Percentiles rank a stretch among this genome's conserved stretches.
These are phyloP conservation scores for Hirtodrosophila confusa DNA, from an alignment of 2,888 invertebrate genomes.

Conservation along the genomic window DNA sequence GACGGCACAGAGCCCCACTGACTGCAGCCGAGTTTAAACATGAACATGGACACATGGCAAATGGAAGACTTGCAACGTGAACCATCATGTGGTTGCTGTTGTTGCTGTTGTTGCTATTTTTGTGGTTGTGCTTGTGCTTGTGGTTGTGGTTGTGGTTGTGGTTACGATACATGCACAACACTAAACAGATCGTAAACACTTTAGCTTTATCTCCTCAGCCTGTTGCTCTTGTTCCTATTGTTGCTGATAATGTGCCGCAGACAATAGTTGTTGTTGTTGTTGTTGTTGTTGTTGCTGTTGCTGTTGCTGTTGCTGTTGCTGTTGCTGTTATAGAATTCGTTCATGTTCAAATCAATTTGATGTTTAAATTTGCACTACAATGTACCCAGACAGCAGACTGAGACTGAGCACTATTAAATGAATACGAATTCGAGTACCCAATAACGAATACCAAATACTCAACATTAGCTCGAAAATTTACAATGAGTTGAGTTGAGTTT, in stretches of 20 bases:
- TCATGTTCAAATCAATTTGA: slow-evolving; percentile 63
- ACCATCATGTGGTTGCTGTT: slow-evolving; percentile 11
- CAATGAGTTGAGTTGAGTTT: too few species aligned
- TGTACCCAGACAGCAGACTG: slow-evolving; percentile 21
- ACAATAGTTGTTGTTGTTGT: slow-evolving; percentile 60
- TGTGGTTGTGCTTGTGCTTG: slow-evolving; percentile 15
- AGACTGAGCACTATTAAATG: background rate
- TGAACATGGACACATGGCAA: slow-evolving; percentile 22
- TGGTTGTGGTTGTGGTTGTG: slow-evolving; percentile 2
- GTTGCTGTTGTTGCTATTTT: slow-evolving; percentile 4
- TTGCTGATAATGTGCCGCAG: slow-evolving; percentile 62
- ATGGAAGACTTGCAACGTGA: slow-evolving; percentile 34
- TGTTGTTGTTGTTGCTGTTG: slow-evolving; percentile 52
- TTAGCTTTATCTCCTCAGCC: slow-evolving; percentile 61
- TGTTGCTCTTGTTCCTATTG: slow-evolving; percentile 29
- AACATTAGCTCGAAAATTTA: background rate
- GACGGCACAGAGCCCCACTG: slow-evolving; percentile 51
- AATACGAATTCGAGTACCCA: slow-evolving; percentile 12
- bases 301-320: slow-evolving; percentile 33
- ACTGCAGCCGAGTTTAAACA: slow-evolving; percentile 42
- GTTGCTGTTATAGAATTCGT: slow-evolving; percentile 50
- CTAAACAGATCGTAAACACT: slow-evolving; percentile 77
- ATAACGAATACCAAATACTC: slow-evolving; percentile 20
- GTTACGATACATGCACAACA: slow-evolving; percentile 41
- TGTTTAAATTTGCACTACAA: slow-evolving; percentile 63